Evolutionary conservation across 2,113 vertebrate genomes (phyloP), one percentile per base, ranked within the genome.

Genomic region (Larimichthys crocea): DNA sequence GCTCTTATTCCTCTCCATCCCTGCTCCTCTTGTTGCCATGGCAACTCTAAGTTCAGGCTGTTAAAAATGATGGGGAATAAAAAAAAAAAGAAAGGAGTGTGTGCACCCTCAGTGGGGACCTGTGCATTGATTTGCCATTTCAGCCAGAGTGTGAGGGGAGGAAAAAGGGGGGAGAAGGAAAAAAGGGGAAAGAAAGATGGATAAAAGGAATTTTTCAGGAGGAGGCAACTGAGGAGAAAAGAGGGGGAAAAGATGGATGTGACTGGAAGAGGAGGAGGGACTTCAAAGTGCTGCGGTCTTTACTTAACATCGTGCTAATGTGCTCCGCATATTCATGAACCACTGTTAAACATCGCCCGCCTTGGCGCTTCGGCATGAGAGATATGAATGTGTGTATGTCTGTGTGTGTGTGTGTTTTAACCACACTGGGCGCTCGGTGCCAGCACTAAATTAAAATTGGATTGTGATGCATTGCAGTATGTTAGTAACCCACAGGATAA

Each of bases 381-480:
- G 44, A 84, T 77, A 61, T 66, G 74, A 77, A 48, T 49, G 76
- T 78, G 72, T 63, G 81, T 67, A 49, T 22, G 65, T 31, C 35
- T 40, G 63, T 56, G 56, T 9, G 60, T 63, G 63, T 56, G 56
- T 87, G 83, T 60, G 80, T 83, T 88, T 91, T 79, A 86, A 88
- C 78, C 90, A 89, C 84, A 79, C 85, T 49, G 81, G 83, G 84
- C 24, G 71, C 83, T 89, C 85, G 7, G 76, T 86, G 83, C 86
- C 91, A 83, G 86, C 52, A 71, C 78, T 88, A 93, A 95, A 94
- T 95, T 89, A 93, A 93, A 93, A 93, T 93, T 91, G 90, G 88
- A 92, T 92, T 89, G 88, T 90, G 94, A 93, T 93, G 93, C 94
- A 94, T 91, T 94, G 95, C 94, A 94, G 94, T 86, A 80, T 87